Percentiles rank a stretch among this genome's conserved stretches.
phyloP scores from a whole-genome alignment of 1,140 invertebrate species.

The Drosophila gunungcola region DNA sequence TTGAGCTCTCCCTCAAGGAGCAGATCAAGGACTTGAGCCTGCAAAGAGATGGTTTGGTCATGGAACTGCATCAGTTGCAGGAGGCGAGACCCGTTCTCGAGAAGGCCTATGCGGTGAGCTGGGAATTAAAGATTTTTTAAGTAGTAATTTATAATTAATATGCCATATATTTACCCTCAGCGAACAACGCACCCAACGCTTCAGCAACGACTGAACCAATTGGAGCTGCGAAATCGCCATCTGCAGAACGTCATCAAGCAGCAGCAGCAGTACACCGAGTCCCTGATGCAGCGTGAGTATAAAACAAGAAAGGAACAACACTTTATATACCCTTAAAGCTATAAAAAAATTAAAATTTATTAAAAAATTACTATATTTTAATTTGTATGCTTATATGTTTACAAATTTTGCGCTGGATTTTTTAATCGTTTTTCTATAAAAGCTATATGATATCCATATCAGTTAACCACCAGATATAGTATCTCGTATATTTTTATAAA shows the following conservation, averaged over 20 bases:
- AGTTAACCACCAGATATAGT: no score
- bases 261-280: conserved; percentile 88
- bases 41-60: conserved; percentile 85
- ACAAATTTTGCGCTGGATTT: no score
- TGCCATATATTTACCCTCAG: conserved; percentile 24
- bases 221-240: conserved; percentile 88
- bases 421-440: no score
- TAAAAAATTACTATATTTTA: no score
- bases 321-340: no score
- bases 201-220: conserved; percentile 79
- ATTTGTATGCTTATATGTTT: no score
- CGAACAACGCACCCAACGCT: conserved; percentile 81
- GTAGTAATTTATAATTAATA: background rate
- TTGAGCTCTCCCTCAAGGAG: conserved; percentile 84
- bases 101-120: conserved; percentile 83
- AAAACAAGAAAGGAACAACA: background rate
- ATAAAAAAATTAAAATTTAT: no score
- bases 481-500: no score
- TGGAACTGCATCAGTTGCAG: conserved; percentile 85
- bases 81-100: conserved; percentile 84
- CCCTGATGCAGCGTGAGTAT: conserved; percentile 88
- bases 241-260: conserved; percentile 87
- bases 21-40: conserved; percentile 85
- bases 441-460: no score
- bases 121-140: background rate